Base-by-base conservation (phyloP, 1,140 invertebrate genomes). In the Anagrus nilaparvatae region DNA sequence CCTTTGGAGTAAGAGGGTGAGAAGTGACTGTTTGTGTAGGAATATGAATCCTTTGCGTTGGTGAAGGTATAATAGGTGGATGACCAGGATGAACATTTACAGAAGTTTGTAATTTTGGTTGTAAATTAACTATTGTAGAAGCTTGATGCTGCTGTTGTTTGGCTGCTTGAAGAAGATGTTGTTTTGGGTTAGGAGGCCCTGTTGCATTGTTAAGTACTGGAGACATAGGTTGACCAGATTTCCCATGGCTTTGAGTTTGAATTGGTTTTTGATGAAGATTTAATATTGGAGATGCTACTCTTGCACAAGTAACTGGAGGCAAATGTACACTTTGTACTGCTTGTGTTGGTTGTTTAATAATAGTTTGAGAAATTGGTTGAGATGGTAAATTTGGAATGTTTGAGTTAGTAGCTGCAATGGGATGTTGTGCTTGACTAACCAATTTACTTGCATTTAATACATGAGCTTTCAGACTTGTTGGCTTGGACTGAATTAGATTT, bases 391-490 rank as follows among this genome's bases (percentile, higher is more conserved):
- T 54, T 0, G 58, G 18, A 5, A 50, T 34, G 0, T 48, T 13
- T 1, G 62, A 35, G 50, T 67, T 68, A 0, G 54, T 53, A 2
- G 63, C 51, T 2, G 61, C 52, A 9, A 61, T 34, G 3, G 49
- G 29, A 47, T 51, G 49, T 36, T 47, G 51, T 5, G 45, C 38
- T 28, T 55, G 37, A 1, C 47, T 54, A 3, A 45, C 50, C 5
- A 61, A 28, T 49, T 67, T 67, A 16, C 58, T 59, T 1, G 65
- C 62, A 27, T 65, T 67, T 20, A 75, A 45, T 3, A 75, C 72
- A n/a, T 73, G 73, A 9, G 73, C 73, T 45, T 75, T 75, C 1
- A 74, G 51, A 21, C 66, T 71, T 8, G 71, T 73, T 7, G 70
- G 71, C 44, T 67, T 67, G 1, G 52, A 40, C 21, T 55, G 58